These are phyloP conservation scores for Apeira syringaria DNA, from an alignment of 2,888 invertebrate genomes.

Conservation along the genomic window DNA sequence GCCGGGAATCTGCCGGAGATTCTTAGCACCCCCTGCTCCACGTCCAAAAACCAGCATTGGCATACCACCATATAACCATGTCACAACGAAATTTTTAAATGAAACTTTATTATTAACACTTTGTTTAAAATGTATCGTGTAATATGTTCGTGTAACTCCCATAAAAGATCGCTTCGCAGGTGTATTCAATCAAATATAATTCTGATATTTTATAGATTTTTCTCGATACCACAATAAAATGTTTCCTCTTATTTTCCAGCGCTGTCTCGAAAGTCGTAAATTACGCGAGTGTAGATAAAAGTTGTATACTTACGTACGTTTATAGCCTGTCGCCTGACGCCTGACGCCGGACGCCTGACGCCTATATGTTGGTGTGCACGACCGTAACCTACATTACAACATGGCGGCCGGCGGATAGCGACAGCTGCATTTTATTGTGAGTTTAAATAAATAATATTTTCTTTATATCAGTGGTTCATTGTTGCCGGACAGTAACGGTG, in stretches of 20 bases:
- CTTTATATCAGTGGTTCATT: slow-evolving; percentile 80
- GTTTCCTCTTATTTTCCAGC: slow-evolving; percentile 41
- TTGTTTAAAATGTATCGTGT: no score
- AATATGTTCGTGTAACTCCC: not conserved
- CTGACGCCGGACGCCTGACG: no score
- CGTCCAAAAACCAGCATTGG: no score
- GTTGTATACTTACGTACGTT: slow-evolving; percentile 41
- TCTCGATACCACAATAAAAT: slow-evolving; percentile 29
- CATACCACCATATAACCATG: no score
- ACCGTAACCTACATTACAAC: slow-evolving; percentile 57
- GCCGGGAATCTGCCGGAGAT: no score
- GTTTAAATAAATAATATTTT: slow-evolving; percentile 82
- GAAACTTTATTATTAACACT: no score
- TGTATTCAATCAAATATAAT: slow-evolving; percentile 16
- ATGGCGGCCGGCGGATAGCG: slow-evolving; percentile 55
- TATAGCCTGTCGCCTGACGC: slow-evolving; percentile 35
- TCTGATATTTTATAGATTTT: slow-evolving; percentile 16
- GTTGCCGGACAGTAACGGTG: slow-evolving; percentile 73
- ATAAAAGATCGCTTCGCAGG: slow-evolving; percentile 5
- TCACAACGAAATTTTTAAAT: no score
- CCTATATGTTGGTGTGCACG: slow-evolving; percentile 17
- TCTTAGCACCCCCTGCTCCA: no score
- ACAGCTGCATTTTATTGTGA: slow-evolving; percentile 67
- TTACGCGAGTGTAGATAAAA: slow-evolving; percentile 53
- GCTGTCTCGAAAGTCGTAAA: slow-evolving; percentile 44